Evolutionary conservation across 2,113 vertebrate genomes (phyloP), one percentile per base, ranked within the genome.

Genomic region (Elgaria multicarinata): DNA sequence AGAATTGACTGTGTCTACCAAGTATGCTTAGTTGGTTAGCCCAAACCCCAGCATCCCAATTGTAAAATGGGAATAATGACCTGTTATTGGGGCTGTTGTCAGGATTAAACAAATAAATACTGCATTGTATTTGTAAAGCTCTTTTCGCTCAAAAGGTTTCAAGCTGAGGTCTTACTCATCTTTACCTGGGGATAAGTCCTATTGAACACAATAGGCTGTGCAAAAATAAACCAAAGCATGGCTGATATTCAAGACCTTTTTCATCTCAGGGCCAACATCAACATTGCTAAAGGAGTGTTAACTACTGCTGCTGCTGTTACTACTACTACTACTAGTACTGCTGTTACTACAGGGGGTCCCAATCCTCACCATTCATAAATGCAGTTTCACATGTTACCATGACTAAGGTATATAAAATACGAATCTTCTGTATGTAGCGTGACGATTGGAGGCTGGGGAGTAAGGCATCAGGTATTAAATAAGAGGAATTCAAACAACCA

Each of bases 401-500:
- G 53, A n/a, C 6, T 0, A 18, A 64, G 16, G n/a, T 36, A 4
- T 55, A 24, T 1, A 13, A 79, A 69, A 53, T 69, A 26, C 53
- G 53, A 69, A 3, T 39, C 58, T 85, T 1, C 16, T 10, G 42
- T 0, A n/a, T 0, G n/a, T 39, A 39, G 42, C 16, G 36, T 10
- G 12, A 33, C 16, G 14, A 12, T 42, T 20, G 7, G 4, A 26
- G 28, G 0, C 3, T 0, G 33, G 31, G 26, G 10, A 13, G 33
- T 9, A 77, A 20, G 31, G n/a, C 28, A 77, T 28, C 64, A 58
- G 36, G 58, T 5, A 24, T 26, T 2, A 55, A 64, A 44, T 24
- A 53, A 53, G 44, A 39, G 33, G 8, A 20, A 72, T 1, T 67
- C 83, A 20, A 9, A 62, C 12, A 62, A 46, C 33, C 55, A 4